A percentile compares a stretch with the other conserved stretches of the same genome.
Conservation (phyloP, 2,888 invertebrate genomes). For the Callimorpha dominula region DNA sequence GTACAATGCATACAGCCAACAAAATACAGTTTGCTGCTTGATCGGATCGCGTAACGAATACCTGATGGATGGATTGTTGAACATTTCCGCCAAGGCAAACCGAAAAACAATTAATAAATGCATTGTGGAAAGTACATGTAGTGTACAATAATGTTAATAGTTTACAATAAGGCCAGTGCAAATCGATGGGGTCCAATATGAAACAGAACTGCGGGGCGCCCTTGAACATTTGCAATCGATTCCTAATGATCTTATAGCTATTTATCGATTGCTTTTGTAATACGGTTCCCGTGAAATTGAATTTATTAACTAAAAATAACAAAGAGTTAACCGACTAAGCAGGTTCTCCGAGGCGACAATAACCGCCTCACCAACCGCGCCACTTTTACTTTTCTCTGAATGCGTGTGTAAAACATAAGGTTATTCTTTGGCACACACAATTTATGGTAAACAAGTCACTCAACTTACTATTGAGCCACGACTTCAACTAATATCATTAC, state of each 20-base stretch:
- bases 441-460: conserved; percentile 31
- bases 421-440: conserved; percentile 31
- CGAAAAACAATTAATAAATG: conserved; percentile 76
- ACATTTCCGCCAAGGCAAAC: conserved; percentile 66
- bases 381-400: conserved; percentile 83
- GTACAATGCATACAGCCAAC: conserved; percentile 43
- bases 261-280: conserved; percentile 46
- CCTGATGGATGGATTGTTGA: conserved; percentile 76
- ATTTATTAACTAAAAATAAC: conserved; percentile 54
- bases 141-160: conserved; percentile 63
- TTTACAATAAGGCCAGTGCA: conserved; percentile 49
- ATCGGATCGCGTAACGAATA: conserved; percentile 74
- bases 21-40: conserved; percentile 49
- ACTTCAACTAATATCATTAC: conserved; percentile 9
- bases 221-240: conserved; percentile 69
- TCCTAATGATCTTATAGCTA: conserved; percentile 80
- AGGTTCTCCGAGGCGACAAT: conserved; percentile 60
- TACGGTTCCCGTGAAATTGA: conserved; percentile 62
- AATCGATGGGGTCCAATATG: conserved; percentile 63
- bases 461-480: conserved; percentile 16
- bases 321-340: conserved; percentile 71
- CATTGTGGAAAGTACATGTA: conserved; percentile 72
- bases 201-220: conserved; percentile 66
- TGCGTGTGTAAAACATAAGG: conserved; percentile 58
- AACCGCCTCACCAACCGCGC: conserved; percentile 64